phyloP scores from a whole-genome alignment of 2,888 invertebrate species.

The Sericinus montela region DNA sequence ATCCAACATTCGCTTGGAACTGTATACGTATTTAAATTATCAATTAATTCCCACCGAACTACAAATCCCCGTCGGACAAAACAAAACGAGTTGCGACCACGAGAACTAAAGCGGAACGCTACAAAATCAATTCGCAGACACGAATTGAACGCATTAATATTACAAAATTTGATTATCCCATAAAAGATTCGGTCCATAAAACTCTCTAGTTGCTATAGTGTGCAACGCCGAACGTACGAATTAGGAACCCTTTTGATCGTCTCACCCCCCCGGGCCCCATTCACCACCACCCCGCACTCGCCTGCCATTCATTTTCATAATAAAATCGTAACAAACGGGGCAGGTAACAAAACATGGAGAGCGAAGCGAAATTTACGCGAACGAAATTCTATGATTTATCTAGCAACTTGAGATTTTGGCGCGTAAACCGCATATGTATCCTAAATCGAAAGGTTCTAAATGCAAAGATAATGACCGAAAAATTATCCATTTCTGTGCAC shows the following conservation, averaged over 20 bases:
- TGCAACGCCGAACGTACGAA: conserved; percentile 70
- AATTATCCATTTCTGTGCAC: too few relatives aligned
- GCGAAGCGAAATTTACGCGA: conserved; percentile 69
- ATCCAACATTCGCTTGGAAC: too few relatives aligned
- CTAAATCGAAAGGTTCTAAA: neutral
- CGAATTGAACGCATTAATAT: conserved; percentile 72
- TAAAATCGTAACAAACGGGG: conserved; percentile 77
- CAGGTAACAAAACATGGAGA: conserved; percentile 78
- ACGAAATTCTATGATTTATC: conserved; percentile 65
- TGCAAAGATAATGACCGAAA: too few relatives aligned
- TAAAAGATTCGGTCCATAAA: conserved; percentile 77
- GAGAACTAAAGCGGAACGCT: conserved; percentile 20
- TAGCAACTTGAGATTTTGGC: conserved; percentile 52
- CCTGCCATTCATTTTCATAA: conserved; percentile 79
- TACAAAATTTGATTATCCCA: conserved; percentile 79
- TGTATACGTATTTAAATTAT: neutral
- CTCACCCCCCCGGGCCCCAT: conserved; percentile 31
- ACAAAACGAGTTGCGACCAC: conserved; percentile 16
- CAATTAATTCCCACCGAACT: conserved; percentile 8
- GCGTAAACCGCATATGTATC: neutral
- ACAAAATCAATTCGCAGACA: conserved; percentile 60
- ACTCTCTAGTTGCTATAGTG: conserved; percentile 72
- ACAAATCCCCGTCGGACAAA: conserved; percentile 20
- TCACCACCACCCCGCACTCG: conserved; percentile 37
- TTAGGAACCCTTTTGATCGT: conserved; percentile 77